phyloP scores from a whole-genome alignment of 2,888 invertebrate genomes.

The Vannuccia rotundouncinata region DNA sequence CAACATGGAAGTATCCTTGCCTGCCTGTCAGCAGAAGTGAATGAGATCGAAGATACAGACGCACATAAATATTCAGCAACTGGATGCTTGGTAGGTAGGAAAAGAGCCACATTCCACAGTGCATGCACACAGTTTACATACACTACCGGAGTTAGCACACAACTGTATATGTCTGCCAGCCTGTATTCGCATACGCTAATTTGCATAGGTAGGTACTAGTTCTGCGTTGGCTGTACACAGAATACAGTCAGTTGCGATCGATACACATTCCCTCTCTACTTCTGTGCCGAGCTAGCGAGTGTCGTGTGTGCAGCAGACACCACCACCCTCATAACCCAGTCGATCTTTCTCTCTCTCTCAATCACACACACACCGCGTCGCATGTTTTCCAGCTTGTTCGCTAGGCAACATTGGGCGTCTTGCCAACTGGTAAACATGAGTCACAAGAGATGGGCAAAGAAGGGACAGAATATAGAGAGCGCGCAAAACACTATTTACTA shows the following conservation, averaged over 20 bases:
- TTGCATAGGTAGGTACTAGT: background rate
- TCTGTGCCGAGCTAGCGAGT: too few species aligned
- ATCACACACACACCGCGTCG: too few species aligned
- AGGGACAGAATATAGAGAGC: background rate
- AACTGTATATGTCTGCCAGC: background rate
- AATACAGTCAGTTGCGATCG: background rate
- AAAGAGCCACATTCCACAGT: background rate
- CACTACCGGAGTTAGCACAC: background rate
- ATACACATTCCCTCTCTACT: too few species aligned
- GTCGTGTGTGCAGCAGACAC: background rate
- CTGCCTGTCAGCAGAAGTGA: background rate
- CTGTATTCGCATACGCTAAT: too few species aligned
- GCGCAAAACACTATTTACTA: background rate
- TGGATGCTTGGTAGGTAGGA: background rate
- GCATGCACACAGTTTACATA: background rate
- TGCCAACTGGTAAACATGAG: background rate
- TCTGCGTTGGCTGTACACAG: too few species aligned
- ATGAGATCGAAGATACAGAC: background rate
- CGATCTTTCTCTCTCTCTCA: too few species aligned
- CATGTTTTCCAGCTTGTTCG: background rate
- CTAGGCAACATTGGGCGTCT: background rate
- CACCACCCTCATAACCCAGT: background rate
- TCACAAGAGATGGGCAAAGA: background rate
- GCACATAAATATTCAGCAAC: background rate
- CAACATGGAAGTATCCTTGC: background rate